Percentiles rank a stretch among this genome's conserved stretches.
These are phyloP conservation scores for Lampris megalopsis DNA, from an alignment of 2,113 vertebrate species.

Conservation along the genomic window DNA sequence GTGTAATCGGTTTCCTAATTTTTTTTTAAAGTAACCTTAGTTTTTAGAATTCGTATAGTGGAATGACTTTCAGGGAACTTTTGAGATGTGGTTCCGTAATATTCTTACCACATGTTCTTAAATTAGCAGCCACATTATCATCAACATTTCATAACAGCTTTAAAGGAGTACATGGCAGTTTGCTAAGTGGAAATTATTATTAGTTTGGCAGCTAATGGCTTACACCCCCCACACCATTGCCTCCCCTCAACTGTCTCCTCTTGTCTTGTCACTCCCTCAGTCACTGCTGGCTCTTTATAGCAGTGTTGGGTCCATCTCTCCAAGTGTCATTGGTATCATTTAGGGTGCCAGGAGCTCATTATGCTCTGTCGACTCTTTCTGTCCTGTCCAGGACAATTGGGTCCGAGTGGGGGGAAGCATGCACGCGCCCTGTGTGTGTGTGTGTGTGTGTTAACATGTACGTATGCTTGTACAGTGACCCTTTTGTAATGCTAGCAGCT, in stretches of 20 bases:
- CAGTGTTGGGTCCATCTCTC: slow-evolving; percentile 69
- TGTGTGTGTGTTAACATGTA: slow-evolving; percentile 25
- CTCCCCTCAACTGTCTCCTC: slow-evolving; percentile 46
- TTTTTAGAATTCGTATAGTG: too few relatives aligned
- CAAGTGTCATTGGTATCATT: slow-evolving; percentile 78
- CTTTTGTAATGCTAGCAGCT: slow-evolving; percentile 62
- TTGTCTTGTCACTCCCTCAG: slow-evolving; percentile 66
- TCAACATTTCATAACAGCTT: slow-evolving; percentile 54
- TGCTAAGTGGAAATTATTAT: slow-evolving; percentile 70
- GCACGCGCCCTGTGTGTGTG: slow-evolving; percentile 19
- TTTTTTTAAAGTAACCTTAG: too few relatives aligned
- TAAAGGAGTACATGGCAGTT: slow-evolving; percentile 63
- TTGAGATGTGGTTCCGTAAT: too few relatives aligned
- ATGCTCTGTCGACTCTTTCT: slow-evolving; percentile 80
- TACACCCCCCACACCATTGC: slow-evolving; percentile 56
- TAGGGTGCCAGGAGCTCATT: slow-evolving; percentile 80
- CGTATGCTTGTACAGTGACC: slow-evolving; percentile 59
- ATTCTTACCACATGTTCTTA: slow-evolving; percentile 30
- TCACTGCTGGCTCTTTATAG: slow-evolving; percentile 75
- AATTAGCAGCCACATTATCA: slow-evolving; percentile 45
- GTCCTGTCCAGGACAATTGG: slow-evolving; percentile 61
- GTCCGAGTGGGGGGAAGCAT: slow-evolving; percentile 43
- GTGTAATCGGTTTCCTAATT: too few relatives aligned
- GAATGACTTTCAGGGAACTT: too few relatives aligned
- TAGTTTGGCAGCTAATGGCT: slow-evolving; percentile 74